phyloP scores from a whole-genome alignment of 2,797 vertebrate genomes.

The Chelon auratus region DNA sequence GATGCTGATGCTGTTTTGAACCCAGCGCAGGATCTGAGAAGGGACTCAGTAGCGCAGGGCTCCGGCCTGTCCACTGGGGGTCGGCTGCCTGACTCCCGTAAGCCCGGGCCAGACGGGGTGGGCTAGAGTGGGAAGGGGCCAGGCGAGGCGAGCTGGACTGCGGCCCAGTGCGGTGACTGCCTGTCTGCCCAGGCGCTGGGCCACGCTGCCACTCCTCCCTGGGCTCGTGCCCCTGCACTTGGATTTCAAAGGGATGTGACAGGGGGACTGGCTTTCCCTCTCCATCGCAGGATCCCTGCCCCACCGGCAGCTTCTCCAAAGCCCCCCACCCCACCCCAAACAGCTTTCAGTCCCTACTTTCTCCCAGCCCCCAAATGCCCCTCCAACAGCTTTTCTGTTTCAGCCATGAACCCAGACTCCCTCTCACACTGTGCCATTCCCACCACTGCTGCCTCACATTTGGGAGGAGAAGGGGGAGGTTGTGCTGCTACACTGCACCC shows the following conservation, averaged over 20 bases:
- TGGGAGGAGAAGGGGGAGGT: slow-evolving; percentile 80
- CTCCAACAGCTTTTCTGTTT: slow-evolving; percentile 81
- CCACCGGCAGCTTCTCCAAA: slow-evolving; percentile 68
- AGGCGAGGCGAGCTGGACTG: slow-evolving; percentile 82
- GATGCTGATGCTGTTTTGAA: slow-evolving; percentile 50
- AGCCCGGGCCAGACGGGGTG: slow-evolving; percentile 82
- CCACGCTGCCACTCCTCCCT: slow-evolving; percentile 85
- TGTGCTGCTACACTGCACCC: slow-evolving; percentile 88
- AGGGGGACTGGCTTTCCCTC: slow-evolving; percentile 77
- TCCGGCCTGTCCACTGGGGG: slow-evolving; percentile 84
- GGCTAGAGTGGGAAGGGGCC: slow-evolving; percentile 78
- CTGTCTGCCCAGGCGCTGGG: slow-evolving; percentile 87
- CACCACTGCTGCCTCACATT: slow-evolving; percentile 83
- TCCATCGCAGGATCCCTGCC: slow-evolving; percentile 73
- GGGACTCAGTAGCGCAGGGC: slow-evolving; percentile 66
- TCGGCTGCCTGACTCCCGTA: slow-evolving; percentile 82
- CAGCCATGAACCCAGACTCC: slow-evolving; percentile 76
- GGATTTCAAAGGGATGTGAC: slow-evolving; percentile 87
- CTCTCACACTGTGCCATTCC: slow-evolving; percentile 83
- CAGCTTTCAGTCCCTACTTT: slow-evolving; percentile 69
- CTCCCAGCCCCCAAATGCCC: slow-evolving; percentile 75
- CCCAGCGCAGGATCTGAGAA: slow-evolving; percentile 53
- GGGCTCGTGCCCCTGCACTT: slow-evolving; percentile 86
- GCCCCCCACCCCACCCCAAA: slow-evolving; percentile 33
- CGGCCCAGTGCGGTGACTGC: slow-evolving; percentile 86